A percentile compares a stretch with the other conserved stretches of the same genome.
Conservation (phyloP, 2,113 vertebrate species). For the Erpornis zantholeuca region DNA sequence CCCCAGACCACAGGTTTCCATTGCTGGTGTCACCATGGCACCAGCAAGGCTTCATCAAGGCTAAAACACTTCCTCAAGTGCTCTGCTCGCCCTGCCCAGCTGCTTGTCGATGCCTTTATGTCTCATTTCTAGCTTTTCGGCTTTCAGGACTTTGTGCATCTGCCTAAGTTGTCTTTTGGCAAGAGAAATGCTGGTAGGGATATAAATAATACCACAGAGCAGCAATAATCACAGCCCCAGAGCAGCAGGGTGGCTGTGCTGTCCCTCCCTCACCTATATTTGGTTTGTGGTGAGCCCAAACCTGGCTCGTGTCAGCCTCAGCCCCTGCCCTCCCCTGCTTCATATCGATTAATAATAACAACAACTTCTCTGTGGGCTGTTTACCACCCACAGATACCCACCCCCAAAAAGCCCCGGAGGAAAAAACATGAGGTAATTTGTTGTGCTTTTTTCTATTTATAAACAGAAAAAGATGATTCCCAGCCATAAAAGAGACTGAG, state of each 20-base stretch:
- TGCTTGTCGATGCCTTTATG: background rate
- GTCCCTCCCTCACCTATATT: background rate
- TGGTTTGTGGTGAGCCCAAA: background rate
- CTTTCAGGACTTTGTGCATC: background rate
- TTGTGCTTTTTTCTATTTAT: conserved; percentile 56
- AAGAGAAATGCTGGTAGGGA: background rate
- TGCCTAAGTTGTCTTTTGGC: background rate
- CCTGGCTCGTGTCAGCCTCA: background rate
- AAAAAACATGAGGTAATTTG: conserved; percentile 61
- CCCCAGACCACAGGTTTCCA: background rate
- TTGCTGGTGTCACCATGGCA: background rate
- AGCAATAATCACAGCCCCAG: background rate
- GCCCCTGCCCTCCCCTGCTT: background rate
- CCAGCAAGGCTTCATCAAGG: background rate
- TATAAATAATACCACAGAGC: background rate
- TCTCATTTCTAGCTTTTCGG: background rate
- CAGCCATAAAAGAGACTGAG: conserved; percentile 39
- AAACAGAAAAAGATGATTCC: conserved; percentile 56
- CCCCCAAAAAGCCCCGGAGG: conserved; percentile 48
- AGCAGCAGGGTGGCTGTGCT: background rate
- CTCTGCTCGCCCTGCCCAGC: background rate
- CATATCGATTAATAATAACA: conserved; percentile 28
- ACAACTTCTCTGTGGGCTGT: background rate
- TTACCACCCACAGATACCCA: background rate
- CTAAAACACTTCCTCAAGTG: background rate